phyloP scores from a whole-genome alignment of 2,797 vertebrate species.

The Oryzias dopingdopingensis region DNA sequence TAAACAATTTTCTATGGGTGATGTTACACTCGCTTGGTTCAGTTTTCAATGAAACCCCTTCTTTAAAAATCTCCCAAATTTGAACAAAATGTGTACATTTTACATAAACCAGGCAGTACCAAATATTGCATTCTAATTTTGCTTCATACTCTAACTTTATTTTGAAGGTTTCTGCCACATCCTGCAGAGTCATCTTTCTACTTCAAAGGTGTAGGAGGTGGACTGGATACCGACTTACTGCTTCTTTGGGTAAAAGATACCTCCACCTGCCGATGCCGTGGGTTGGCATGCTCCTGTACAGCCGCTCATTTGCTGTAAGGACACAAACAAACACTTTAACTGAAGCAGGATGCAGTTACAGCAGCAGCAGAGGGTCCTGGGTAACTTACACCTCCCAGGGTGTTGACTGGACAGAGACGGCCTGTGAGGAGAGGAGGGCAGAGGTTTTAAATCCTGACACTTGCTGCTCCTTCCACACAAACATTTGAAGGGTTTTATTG shows the following conservation, averaged over 20 bases:
- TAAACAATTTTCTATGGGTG: too few relatives aligned
- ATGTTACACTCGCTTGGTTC: too few relatives aligned
- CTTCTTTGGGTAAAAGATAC: conserved; percentile 77
- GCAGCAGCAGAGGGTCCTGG: background rate
- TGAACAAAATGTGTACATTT: too few relatives aligned
- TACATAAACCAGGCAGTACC: too few relatives aligned
- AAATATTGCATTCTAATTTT: too few relatives aligned
- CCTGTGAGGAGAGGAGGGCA: conserved; percentile 34
- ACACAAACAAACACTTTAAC: background rate
- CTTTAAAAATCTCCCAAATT: too few relatives aligned
- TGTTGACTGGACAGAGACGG: conserved; percentile 19
- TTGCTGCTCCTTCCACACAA: too few relatives aligned
- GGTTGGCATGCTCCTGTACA: conserved; percentile 80
- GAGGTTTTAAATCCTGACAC: background rate
- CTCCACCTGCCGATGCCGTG: conserved; percentile 87
- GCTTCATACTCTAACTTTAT: too few relatives aligned
- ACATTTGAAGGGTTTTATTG: too few relatives aligned
- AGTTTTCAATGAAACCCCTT: too few relatives aligned
- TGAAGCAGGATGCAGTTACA: background rate
- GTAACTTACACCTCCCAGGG: conserved; percentile 48
- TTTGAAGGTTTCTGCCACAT: too few relatives aligned
- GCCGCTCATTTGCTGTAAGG: conserved; percentile 58
- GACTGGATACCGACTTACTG: conserved; percentile 48
- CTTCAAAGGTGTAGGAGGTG: background rate
- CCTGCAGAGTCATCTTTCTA: too few relatives aligned